Evolutionary conservation across 2,888 invertebrate species (phyloP), one percentile per base, ranked within the genome.

Genomic region (Diarsia brunnea): DNA sequence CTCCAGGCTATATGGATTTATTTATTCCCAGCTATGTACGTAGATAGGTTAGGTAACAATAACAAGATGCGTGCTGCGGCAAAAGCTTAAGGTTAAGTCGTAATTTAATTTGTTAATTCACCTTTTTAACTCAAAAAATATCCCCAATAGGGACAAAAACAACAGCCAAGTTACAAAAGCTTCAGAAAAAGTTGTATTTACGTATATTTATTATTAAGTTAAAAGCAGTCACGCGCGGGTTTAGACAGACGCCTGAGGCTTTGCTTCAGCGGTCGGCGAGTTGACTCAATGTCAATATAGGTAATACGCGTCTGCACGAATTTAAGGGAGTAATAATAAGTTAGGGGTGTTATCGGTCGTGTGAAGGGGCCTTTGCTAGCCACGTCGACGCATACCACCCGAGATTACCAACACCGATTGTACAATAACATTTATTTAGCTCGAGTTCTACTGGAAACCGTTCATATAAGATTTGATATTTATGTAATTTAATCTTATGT

Each of bases 211-310:
- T 79, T 81, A 69, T 75, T 71, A 45, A 72, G 31, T 60, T 72
- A 12, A 55, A 68, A 60, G 51, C 58, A 83, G 69, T 68, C 63
- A 64, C 79, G 82, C 80, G 71, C 38, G 55, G 53, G 67, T 73
- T 53, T 70, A 65, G 80, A 64, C 83, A 73, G 76, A 47, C 74
- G 75, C 74, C 69, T 31, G 19, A 71, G 70, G 81, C 38, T 74
- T 55, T 74, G 69, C 71, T 72, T 53, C 60, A 75, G 31, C 81
- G 78, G 74, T 72, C 68, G 63, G 51, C 38, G 31, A 63, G 55
- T 64, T 31, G 63, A 66, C 66, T 84, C 68, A 76, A 80, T 82
- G 77, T 75, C 84, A 76, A 73, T 81, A 74, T 19, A n/a, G n/a
- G n/a, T n/a, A 75, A 51, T 69, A 47, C 53, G 64, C 3, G 67